phyloP scores from a whole-genome alignment of 1,140 invertebrate species.

The Drosophila mojavensis region DNA sequence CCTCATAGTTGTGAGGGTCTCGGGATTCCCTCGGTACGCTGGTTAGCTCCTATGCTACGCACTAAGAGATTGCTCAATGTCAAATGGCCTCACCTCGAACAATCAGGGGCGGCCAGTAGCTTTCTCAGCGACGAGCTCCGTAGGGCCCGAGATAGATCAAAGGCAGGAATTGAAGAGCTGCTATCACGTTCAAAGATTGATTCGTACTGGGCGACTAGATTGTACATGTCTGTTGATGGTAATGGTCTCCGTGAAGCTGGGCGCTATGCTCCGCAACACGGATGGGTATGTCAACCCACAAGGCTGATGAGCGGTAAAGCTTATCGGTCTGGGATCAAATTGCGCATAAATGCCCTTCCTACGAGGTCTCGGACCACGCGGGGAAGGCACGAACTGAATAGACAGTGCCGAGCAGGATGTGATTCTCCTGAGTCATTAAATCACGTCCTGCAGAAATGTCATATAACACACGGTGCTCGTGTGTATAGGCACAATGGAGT shows the following conservation, averaged over 20 bases:
- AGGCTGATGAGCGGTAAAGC: slow-evolving; percentile 85
- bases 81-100: not conserved
- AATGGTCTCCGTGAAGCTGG: slow-evolving; percentile 33
- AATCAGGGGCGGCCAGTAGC: not conserved
- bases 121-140: not conserved
- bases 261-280: slow-evolving; percentile 17
- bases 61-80: not conserved
- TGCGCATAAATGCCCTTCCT: slow-evolving; percentile 25
- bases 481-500: slow-evolving; percentile 18
- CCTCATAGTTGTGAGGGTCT: too few species aligned
- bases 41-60: too few species aligned
- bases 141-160: not conserved
- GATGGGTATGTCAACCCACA: slow-evolving; percentile 26
- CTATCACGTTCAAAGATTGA: slow-evolving; percentile 10
- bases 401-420: slow-evolving; percentile 7
- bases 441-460: slow-evolving; percentile 7
- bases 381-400: slow-evolving; percentile 3
- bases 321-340: slow-evolving; percentile 41
- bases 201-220: slow-evolving; percentile 14
- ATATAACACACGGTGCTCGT: slow-evolving; percentile 14
- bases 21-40: too few species aligned
- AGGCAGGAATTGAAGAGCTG: slow-evolving; percentile 11
- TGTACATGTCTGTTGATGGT: slow-evolving; percentile 31
- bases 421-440: slow-evolving; percentile 6
- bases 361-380: too few species aligned